phyloP scores from a whole-genome alignment of 2,797 vertebrate species.

The Phalanger gymnotis region DNA sequence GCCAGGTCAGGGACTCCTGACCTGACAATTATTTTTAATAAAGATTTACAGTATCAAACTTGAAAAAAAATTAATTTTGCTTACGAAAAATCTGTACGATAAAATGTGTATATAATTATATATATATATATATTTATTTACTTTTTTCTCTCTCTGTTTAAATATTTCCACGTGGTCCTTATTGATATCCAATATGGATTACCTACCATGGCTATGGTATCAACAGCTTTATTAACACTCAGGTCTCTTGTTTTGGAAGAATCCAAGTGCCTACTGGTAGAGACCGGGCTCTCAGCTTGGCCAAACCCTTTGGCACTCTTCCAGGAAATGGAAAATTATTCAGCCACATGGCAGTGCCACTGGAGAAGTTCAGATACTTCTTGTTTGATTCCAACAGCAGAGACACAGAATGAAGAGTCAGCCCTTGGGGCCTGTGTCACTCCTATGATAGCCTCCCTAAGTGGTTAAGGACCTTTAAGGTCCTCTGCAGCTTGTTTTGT shows the following conservation, averaged over 20 bases:
- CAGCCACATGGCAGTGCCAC: constrained; percentile 71
- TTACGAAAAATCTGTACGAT: constrained; percentile 86
- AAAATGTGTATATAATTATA: constrained; percentile 87
- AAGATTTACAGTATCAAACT: constrained; percentile 86
- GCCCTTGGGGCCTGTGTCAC: neutral
- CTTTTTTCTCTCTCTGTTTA: constrained; percentile 86
- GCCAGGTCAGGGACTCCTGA: constrained; percentile 79
- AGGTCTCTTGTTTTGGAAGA: constrained; percentile 72
- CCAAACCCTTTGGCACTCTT: constrained; percentile 78
- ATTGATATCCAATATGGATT: constrained; percentile 99
- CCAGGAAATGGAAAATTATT: constrained; percentile 70
- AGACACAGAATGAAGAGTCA: constrained; percentile 44
- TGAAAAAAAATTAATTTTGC: constrained; percentile 79
- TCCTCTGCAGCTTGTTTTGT: neutral
- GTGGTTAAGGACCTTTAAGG: neutral
- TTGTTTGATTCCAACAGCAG: constrained; percentile 71
- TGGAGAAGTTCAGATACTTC: constrained; percentile 52
- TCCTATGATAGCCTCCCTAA: neutral
- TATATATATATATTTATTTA: constrained; percentile 84
- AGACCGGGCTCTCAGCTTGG: constrained; percentile 78
- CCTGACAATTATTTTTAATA: constrained; percentile 82
- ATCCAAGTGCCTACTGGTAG: constrained; percentile 69
- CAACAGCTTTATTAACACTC: constrained; percentile 81
- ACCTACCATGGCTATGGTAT: constrained; percentile 89
- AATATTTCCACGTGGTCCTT: constrained; percentile 89